Evolutionary conservation across 1,140 invertebrate genomes (phyloP), one percentile per base, ranked within the genome.

Genomic region (Brachionus asplanchnoidis): DNA sequence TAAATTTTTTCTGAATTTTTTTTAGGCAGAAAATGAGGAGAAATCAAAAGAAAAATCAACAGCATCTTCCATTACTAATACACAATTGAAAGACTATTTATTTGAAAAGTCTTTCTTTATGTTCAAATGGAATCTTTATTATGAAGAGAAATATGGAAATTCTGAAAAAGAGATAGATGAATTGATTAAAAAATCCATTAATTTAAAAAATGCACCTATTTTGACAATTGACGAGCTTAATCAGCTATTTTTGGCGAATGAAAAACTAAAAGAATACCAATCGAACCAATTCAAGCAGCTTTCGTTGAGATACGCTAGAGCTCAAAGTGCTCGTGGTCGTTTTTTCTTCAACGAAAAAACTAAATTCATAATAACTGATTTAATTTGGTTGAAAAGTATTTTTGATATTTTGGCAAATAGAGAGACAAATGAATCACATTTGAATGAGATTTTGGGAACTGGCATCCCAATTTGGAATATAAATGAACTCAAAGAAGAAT

Each of bases 341-440:
- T 73, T 73, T 73, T 73, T 40, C 8, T 73, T 8, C 23, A 42
- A 73, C 17, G 32, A 73, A 20, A 73, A 73, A 20, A 42, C 36
- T 7, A 17, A 23, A 73, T 73, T 73, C 20, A 73, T 73, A n/a
- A 42, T 73, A 40, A 73, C 68, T 73, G 68, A 73, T 73, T 73
- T 73, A 42, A 73, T 17, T 17, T 73, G 68, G 68, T 23, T 73
- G 17, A 73, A 42, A 42, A 73, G n/a, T 42, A 46, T 73, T 8
- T 20, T 73, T 20, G 68, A 73, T 73, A 73, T 73, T 40, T 40
- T 73, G 12, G 17, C 36, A 17, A 73, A 73, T n/a, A 40, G 4
- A 4, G 32, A 17, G 4, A 17, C 12, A 44, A n/a, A n/a, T 40
- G 36, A 73, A 2, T 14, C 36, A n/a, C 17, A n/a, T 11, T 32